Conservation (phyloP, 2,113 vertebrate genomes). For the Anser cygnoides region DNA sequence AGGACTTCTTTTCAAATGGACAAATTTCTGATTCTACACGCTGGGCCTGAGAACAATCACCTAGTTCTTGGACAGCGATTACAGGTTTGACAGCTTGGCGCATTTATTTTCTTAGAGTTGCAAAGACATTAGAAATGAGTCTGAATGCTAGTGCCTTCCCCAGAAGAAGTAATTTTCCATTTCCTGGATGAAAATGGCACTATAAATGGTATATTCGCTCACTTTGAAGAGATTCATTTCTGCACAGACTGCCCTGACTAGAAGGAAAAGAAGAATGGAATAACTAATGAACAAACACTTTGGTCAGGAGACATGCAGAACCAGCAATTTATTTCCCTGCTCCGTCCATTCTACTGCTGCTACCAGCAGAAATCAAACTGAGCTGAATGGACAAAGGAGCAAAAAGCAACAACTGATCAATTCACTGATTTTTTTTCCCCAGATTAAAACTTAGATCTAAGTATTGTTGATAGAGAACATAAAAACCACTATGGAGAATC, state of each 20-base stretch:
- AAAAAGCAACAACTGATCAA: neutral
- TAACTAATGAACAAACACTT: neutral
- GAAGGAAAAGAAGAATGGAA: neutral
- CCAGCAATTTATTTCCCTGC: neutral
- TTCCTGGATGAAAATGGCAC: constrained; percentile 10
- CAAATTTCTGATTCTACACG: neutral
- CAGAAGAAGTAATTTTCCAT: constrained; percentile 16
- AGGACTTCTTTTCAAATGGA: neutral
- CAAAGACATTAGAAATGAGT: neutral
- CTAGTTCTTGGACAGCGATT: neutral
- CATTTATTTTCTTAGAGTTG: neutral
- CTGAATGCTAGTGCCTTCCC: neutral
- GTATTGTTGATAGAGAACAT: neutral
- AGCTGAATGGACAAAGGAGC: neutral
- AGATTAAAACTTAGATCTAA: neutral
- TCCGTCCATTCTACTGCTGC: neutral
- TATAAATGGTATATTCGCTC: neutral
- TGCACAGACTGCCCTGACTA: neutral
- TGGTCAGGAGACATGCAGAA: neutral
- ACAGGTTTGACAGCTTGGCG: neutral
- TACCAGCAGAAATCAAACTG: neutral
- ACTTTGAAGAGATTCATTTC: neutral
- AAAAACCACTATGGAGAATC: neutral
- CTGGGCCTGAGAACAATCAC: neutral
- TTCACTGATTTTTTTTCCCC: neutral